These are phyloP conservation scores for Jacana jacana DNA, from an alignment of 2,113 vertebrate species.

Conservation along the genomic window DNA sequence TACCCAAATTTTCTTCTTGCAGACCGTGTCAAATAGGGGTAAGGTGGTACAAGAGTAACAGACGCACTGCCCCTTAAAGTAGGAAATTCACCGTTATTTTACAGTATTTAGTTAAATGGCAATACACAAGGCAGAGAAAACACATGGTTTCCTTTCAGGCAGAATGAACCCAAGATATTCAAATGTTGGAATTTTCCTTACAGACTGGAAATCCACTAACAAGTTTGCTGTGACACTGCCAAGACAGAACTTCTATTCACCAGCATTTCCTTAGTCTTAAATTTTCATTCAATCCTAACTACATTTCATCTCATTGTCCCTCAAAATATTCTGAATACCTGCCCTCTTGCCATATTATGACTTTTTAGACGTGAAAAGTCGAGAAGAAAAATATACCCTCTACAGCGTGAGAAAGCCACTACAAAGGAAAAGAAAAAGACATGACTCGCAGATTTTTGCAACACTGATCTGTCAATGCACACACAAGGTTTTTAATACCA, in stretches of 20 bases:
- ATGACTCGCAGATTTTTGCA: background rate
- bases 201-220: background rate
- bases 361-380: background rate
- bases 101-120: background rate
- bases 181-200: background rate
- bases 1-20: slow-evolving; percentile 57
- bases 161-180: background rate
- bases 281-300: background rate
- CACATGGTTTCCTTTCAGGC: background rate
- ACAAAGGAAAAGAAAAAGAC: background rate
- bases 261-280: background rate
- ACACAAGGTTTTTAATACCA: background rate
- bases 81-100: slow-evolving; percentile 43
- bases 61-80: background rate
- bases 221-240: background rate
- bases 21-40: slow-evolving; percentile 13
- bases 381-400: background rate
- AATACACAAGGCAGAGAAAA: background rate
- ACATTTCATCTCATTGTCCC: background rate
- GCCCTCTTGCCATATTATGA: background rate
- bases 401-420: background rate
- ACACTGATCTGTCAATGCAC: background rate
- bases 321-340: background rate
- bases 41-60: background rate
- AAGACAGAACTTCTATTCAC: background rate